These are phyloP conservation scores for Anoplopoma fimbria DNA, from an alignment of 2,113 vertebrate genomes.

Conservation along the genomic window DNA sequence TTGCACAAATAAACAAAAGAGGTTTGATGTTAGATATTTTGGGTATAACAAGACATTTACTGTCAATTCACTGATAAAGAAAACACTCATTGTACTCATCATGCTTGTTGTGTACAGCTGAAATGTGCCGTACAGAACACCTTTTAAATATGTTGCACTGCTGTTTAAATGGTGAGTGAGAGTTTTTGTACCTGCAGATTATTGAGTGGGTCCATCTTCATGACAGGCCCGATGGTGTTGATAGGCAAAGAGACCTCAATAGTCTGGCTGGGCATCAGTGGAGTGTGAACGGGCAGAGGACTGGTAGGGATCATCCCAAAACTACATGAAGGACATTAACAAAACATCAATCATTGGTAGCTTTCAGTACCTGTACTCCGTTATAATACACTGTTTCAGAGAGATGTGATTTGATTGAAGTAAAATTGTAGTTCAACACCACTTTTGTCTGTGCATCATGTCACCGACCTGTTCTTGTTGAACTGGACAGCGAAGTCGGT, in stretches of 20 bases:
- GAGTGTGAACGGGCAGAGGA: slow-evolving; percentile 93
- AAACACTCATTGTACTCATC: not conserved
- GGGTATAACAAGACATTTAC: not conserved
- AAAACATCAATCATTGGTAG: not conserved
- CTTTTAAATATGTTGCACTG: not conserved
- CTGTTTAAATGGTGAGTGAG: not conserved
- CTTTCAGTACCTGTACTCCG: not conserved
- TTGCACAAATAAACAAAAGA: slow-evolving; percentile 28
- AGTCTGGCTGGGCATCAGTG: slow-evolving; percentile 98
- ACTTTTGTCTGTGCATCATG: not conserved
- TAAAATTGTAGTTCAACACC: not conserved
- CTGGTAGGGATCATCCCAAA: slow-evolving; percentile 97
- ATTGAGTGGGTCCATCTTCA: slow-evolving; percentile 99
- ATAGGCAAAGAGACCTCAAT: slow-evolving; percentile 96
- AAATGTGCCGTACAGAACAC: not conserved
- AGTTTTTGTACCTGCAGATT: slow-evolving; percentile 92
- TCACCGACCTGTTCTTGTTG: slow-evolving; percentile 97
- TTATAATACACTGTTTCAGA: not conserved
- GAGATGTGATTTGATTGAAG: not conserved
- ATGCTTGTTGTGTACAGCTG: not conserved
- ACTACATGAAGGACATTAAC: slow-evolving; percentile 70
- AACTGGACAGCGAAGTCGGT: slow-evolving; percentile 98
- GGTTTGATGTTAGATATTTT: not conserved
- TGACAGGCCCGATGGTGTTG: slow-evolving; percentile 97
- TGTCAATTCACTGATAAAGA: not conserved